Conservation (phyloP, 2,113 vertebrate genomes). For the Orientallactaga bullata region DNA sequence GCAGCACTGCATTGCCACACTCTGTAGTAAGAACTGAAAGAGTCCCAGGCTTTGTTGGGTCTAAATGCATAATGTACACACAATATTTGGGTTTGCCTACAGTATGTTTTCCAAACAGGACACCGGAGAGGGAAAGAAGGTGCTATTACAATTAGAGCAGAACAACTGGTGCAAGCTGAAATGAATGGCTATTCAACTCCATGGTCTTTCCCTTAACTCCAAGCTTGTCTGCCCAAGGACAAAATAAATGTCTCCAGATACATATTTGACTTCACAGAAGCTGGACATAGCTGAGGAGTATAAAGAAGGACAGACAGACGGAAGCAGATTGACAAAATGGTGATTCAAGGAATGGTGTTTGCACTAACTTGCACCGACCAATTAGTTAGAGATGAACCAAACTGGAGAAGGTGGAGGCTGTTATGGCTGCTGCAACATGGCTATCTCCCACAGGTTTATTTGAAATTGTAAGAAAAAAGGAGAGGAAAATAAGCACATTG, state of each 20-base stretch:
- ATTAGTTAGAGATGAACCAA: not conserved
- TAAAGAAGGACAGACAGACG: not conserved
- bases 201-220: not conserved
- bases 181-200: not conserved
- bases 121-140: conserved; percentile 33
- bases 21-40: not conserved
- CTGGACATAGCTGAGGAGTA: not conserved
- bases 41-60: not conserved
- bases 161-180: not conserved
- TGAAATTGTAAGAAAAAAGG: conserved; percentile 22
- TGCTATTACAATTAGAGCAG: not conserved
- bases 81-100: not conserved
- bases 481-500: not conserved
- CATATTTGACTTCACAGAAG: not conserved
- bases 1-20: not conserved
- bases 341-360: not conserved
- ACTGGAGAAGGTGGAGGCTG: not conserved
- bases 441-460: not conserved
- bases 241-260: not conserved
- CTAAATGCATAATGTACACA: conserved; percentile 8
- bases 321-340: not conserved
- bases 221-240: not conserved
- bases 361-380: not conserved
- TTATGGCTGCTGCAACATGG: not conserved
- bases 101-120: not conserved